A percentile compares a stretch with the other conserved stretches of the same genome.
phyloP scores from a whole-genome alignment of 2,797 vertebrate genomes.

The Fistularia commersonii region DNA sequence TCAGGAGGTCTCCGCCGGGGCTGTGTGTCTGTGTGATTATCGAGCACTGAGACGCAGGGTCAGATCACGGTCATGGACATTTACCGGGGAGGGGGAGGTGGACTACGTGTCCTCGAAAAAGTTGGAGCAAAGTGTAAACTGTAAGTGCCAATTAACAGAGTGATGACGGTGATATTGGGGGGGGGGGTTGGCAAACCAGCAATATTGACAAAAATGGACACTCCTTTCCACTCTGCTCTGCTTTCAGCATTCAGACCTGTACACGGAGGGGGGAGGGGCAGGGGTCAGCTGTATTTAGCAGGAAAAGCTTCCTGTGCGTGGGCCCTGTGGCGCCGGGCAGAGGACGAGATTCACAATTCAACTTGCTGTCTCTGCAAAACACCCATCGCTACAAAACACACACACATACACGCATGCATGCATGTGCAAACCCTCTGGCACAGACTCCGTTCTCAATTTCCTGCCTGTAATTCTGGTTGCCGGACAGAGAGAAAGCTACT shows the following conservation, averaged over 20 bases:
- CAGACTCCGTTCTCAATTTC: constrained; percentile 70
- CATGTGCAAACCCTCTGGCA: constrained; percentile 64
- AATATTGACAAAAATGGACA: constrained; percentile 30
- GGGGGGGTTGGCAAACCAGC: constrained; percentile 14
- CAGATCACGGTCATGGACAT: constrained; percentile 52
- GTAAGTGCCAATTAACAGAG: neutral
- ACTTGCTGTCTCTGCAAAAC: constrained; percentile 73
- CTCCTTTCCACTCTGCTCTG: constrained; percentile 38
- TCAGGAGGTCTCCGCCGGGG: constrained; percentile 25
- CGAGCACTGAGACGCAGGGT: constrained; percentile 33
- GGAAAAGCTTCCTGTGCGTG: constrained; percentile 59
- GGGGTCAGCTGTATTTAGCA: constrained; percentile 7
- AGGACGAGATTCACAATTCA: constrained; percentile 65
- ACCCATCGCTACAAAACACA: constrained; percentile 61
- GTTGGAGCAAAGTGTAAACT: neutral
- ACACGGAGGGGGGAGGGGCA: constrained; percentile 25
- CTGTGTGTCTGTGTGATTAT: constrained; percentile 37
- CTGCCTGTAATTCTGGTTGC: constrained; percentile 71
- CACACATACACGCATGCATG: constrained; percentile 18
- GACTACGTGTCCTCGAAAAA: neutral
- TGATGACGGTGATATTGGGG: neutral
- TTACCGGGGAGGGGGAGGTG: constrained; percentile 48
- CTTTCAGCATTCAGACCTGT: constrained; percentile 48
- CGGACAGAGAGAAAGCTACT: constrained; percentile 66
- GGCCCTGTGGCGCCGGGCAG: constrained; percentile 70